Conservation (phyloP, 30 jellyfish, hydroid and myxozoan species). For the Kudoa iwatai region DNA sequence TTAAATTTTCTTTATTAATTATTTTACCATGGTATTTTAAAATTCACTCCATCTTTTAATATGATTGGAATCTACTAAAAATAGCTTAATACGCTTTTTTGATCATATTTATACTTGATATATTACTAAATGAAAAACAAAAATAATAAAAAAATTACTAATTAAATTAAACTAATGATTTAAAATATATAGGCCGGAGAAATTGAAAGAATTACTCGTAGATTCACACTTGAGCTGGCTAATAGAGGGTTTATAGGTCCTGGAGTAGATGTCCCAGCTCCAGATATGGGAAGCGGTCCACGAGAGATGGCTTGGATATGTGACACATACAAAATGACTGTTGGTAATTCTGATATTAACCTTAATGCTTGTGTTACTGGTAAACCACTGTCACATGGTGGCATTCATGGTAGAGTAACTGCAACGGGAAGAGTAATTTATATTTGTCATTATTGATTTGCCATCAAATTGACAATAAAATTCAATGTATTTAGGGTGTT, state of each 20-base stretch:
- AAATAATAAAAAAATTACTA: too few relatives aligned
- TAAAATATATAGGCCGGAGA: conserved; percentile 27
- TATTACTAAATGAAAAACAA: too few relatives aligned
- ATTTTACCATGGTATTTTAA: too few relatives aligned
- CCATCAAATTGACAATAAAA: too few relatives aligned
- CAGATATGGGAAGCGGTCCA: conserved; percentile 85
- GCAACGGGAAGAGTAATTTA: conserved; percentile 73
- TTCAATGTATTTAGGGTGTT: too few relatives aligned
- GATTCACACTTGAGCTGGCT: conserved; percentile 66
- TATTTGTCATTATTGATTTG: too few relatives aligned
- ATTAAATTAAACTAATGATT: too few relatives aligned
- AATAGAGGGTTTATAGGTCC: conserved; percentile 75
- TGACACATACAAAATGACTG: conserved; percentile 43
- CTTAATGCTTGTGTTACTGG: conserved; percentile 83
- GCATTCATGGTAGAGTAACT: conserved; percentile 55
- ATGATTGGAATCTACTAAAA: neutral
- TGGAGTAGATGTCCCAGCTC: conserved; percentile 95
- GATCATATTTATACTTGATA: too few relatives aligned
- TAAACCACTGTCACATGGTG: conserved; percentile 77
- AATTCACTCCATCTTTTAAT: neutral
- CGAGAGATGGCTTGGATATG: conserved; percentile 90
- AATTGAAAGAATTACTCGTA: conserved; percentile 36
- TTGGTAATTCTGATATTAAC: conserved; percentile 6
- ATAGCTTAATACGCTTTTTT: too few relatives aligned
- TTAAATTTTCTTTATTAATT: neutral